phyloP scores from a whole-genome alignment of 2,888 invertebrate species.

The Metellina segmentata region DNA sequence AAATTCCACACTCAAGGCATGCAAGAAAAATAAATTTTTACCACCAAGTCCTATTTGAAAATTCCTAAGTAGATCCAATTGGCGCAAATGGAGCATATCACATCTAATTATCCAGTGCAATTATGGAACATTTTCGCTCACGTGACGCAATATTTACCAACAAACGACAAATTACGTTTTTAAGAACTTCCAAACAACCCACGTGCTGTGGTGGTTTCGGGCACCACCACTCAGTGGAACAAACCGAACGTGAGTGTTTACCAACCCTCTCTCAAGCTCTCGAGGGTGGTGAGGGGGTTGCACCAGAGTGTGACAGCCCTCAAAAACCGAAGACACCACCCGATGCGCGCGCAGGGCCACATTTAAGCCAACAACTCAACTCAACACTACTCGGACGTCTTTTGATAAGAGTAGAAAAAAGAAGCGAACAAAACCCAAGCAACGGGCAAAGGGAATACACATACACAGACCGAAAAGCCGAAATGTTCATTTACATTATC shows the following conservation, averaged over 20 bases:
- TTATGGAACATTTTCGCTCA: not conserved
- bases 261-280: not conserved
- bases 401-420: conserved; percentile 55
- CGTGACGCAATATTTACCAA: not conserved
- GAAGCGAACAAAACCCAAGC: conserved; percentile 22
- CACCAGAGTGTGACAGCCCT: not conserved
- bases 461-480: conserved; percentile 51
- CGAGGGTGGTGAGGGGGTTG: too few relatives aligned
- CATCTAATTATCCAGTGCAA: too few relatives aligned
- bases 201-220: too few relatives aligned
- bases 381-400: conserved; percentile 63
- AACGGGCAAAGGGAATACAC: conserved; percentile 29
- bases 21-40: too few relatives aligned
- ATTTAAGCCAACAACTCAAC: conserved; percentile 63
- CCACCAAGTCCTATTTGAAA: too few relatives aligned
- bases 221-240: not conserved
- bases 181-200: too few relatives aligned
- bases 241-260: conserved; percentile 8
- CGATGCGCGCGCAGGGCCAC: conserved; percentile 47
- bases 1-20: too few relatives aligned
- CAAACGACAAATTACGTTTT: too few relatives aligned
- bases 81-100: too few relatives aligned
- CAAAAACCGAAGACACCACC: not conserved
- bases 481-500: conserved; percentile 77
- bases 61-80: too few relatives aligned